Percentiles rank a stretch among this genome's conserved stretches.
Evolutionary conservation across 2,113 vertebrate genomes (phyloP).

Genomic region (Cercocebus atys): DNA sequence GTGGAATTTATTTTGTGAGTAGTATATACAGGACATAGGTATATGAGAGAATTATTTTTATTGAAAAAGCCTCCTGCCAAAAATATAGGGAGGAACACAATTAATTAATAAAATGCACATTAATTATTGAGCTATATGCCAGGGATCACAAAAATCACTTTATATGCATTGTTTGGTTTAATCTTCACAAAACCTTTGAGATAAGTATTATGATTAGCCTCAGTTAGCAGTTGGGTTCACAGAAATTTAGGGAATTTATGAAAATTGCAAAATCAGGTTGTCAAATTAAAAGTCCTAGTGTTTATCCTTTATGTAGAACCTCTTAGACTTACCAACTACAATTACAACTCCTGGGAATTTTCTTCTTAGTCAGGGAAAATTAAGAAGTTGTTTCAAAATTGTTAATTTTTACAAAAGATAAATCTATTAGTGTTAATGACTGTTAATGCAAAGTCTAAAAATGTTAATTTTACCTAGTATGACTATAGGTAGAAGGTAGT

Average conservation of each 20-base stretch:
- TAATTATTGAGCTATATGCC: background rate
- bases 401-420: background rate
- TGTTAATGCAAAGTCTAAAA: background rate
- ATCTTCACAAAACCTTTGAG: background rate
- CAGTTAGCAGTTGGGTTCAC: background rate
- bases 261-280: background rate
- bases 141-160: background rate
- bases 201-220: background rate
- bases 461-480: background rate
- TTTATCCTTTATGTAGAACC: background rate
- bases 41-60: background rate
- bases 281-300: background rate
- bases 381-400: background rate
- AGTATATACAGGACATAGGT: background rate
- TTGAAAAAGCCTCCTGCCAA: background rate
- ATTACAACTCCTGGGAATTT: background rate
- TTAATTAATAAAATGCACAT: background rate
- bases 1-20: background rate
- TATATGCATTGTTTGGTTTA: background rate
- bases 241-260: background rate
- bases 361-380: background rate
- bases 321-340: background rate
- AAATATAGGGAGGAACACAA: background rate
- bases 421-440: background rate
- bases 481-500: background rate